Evolutionary conservation across 2,113 vertebrate genomes (phyloP), one percentile per base, ranked within the genome.

Genomic region (Sylvia atricapilla): DNA sequence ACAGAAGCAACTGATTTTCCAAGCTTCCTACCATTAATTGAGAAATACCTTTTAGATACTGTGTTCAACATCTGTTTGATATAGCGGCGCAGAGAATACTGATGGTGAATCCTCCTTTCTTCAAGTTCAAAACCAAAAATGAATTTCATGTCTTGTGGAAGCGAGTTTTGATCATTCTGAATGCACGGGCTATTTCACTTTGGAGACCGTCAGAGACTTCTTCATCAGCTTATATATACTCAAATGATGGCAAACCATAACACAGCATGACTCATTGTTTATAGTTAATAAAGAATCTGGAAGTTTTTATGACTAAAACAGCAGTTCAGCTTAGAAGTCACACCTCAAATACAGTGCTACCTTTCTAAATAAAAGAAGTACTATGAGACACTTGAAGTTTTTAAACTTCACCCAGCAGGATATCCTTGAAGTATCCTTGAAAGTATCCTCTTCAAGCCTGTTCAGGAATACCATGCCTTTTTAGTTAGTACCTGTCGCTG

Each of bases 101-200:
- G 30, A 73, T 16, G 50, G 64, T 15, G 39, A 78, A 53, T 56
- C 25, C 19, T 78, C 44, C 20, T 70, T 47, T 79, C 46, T 60
- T 91, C 28, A 53, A 70, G 52, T 44, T 91, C 64, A 44, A 55
- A 84, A 63, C 39, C 37, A 87, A 23, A 79, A 47, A 22, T 19
- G n/a, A 56, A 19, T 88, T 72, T 72, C 25, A 2, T 2, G 21
- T 79, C 53, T 75, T 31, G 15, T 7, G 8, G 53, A 82, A 20
- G 1, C 0, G 28, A 66, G 20, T 46, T 84, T n/a, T n/a, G 22
- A 79, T 43, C 4, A 1, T 47, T 56, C 37, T 12, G 31, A 37
- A 37, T 16, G 24, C 24, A 28, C 18, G 35, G 27, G 21, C 12
- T 19, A 6, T n/a, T 90, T 62, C 24, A 25, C 0, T 0, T 0